Evolutionary conservation across 2,797 vertebrate species (phyloP).

Genomic region (Brotula barbata): DNA sequence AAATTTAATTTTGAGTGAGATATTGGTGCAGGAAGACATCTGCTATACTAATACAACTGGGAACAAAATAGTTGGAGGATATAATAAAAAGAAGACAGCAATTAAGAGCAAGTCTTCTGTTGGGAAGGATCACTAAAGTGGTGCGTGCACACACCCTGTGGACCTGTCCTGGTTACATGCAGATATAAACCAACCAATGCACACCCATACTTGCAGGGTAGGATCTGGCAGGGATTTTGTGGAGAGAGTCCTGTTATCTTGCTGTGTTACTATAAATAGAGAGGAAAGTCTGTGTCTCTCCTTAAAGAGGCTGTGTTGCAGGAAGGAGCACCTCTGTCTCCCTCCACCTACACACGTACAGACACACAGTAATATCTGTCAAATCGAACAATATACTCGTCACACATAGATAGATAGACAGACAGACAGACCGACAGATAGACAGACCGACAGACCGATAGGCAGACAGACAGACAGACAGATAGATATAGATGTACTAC

Average conservation of each 20-base stretch:
- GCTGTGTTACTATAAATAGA: constrained; percentile 68
- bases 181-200: constrained; percentile 36
- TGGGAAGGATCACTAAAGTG: constrained; percentile 30
- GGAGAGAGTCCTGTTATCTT: constrained; percentile 44
- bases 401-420: no score
- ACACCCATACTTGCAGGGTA: not conserved
- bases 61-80: constrained; percentile 32
- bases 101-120: constrained; percentile 10
- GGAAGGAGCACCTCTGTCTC: constrained; percentile 50
- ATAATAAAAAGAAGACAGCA: constrained; percentile 24
- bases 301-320: constrained; percentile 54
- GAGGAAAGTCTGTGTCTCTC: constrained; percentile 50
- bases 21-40: not conserved
- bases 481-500: constrained; percentile 4
- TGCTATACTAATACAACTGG: constrained; percentile 37
- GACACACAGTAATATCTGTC: constrained; percentile 28
- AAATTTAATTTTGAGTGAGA: no score
- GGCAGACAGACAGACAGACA: not conserved
- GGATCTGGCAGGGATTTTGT: constrained; percentile 44
- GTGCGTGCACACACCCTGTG: constrained; percentile 31
- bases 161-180: constrained; percentile 53
- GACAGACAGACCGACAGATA: no score
- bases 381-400: no score
- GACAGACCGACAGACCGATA: no score
- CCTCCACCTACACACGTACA: constrained; percentile 25